Evolutionary conservation across 2,888 invertebrate species (phyloP), one percentile per base, ranked within the genome.

Genomic region (Drosophila flavopinicola): DNA sequence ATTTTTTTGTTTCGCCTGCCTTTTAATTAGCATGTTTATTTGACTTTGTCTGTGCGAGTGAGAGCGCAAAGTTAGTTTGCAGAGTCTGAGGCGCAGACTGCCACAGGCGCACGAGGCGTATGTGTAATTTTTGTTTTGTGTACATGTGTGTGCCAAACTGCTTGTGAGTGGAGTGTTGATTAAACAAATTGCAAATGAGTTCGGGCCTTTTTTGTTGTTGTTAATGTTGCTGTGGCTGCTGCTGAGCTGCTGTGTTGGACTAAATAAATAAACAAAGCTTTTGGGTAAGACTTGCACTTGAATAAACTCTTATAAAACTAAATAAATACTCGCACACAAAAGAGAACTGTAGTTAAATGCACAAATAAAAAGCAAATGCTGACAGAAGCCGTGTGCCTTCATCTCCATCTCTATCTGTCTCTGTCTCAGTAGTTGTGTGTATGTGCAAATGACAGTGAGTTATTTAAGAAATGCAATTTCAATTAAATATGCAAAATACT

Each of bases 111-210:
- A 67, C 63, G 51, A 58, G 65, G 39, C 74, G 64, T 76, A 66
- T 82, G 64, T 66, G 82, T 67, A 68, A 75, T 75, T 33, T 24
- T 30, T 44, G 30, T 29, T 24, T 41, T 30, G 51, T 13, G 35
- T 54, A 29, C 48, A 25, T 58, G 48, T 52, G 54, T 60, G 61
- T 35, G 41, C 35, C 42, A 59, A 61, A 51, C 65, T 66, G 76
- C 77, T 64, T 65, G 57, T 54, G 73, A 35, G 70, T 59, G 52
- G 82, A 76, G 75, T 85, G 85, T 83, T 83, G 85, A 83, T 83
- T 82, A 85, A 85, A 83, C 82, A 85, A 83, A 83, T 83, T 83
- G 82, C 85, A 83, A 85, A 83, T 83, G 75, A 83, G 82, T 82
- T 85, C 72, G 47, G 52, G 49, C 60, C 65, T 69, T 73, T 73